Evolutionary conservation across 2,888 invertebrate genomes (phyloP), one percentile per base, ranked within the genome.

Genomic region (Euspilapteryx auroguttella): DNA sequence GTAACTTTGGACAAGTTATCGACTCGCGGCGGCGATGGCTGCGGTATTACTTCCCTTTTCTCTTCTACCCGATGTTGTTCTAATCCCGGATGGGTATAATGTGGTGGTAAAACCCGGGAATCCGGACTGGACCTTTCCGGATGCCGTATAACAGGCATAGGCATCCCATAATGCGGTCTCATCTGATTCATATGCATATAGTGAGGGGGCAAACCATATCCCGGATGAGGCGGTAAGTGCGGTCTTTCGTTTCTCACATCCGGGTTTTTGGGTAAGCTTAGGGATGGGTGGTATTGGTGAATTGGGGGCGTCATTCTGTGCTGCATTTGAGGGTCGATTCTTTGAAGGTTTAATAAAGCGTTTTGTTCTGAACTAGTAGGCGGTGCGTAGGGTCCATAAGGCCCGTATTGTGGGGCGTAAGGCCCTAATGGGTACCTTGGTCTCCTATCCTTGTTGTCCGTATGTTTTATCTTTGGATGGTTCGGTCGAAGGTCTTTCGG

Each of bases 341-440:
- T n/a, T n/a, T 32, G 36, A 24, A 35, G 31, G 14, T 14, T 28
- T 7, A 28, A 10, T n/a, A 32, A 21, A 8, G 24, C n/a, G n/a
- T n/a, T n/a, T n/a, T n/a, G n/a, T n/a, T n/a, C n/a, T n/a, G n/a
- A n/a, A n/a, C n/a, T n/a, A n/a, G n/a, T n/a, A n/a, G n/a, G n/a
- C n/a, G 68, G 69, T 24, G 68, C 71, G 45, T 71, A 73, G 1
- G 73, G 75, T 1, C 66, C 64, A 45, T 71, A 71, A 1, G 69
- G 62, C 0, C 59, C 65, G 40, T 68, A 75, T 34, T 68, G 69
- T 1, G 76, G 76, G 25, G 76, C 76, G 47, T 77, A 77, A 0
- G 76, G 76, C 0, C 76, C 76, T 3, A 71, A 55, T 17, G 76
- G 76, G 37, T 47, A 71, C 8, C 62, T 52, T 40, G 58, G 65